Evolutionary conservation across 1,140 invertebrate genomes (phyloP), one percentile per base, ranked within the genome.

Genomic region (Zaprionus nigranus): DNA sequence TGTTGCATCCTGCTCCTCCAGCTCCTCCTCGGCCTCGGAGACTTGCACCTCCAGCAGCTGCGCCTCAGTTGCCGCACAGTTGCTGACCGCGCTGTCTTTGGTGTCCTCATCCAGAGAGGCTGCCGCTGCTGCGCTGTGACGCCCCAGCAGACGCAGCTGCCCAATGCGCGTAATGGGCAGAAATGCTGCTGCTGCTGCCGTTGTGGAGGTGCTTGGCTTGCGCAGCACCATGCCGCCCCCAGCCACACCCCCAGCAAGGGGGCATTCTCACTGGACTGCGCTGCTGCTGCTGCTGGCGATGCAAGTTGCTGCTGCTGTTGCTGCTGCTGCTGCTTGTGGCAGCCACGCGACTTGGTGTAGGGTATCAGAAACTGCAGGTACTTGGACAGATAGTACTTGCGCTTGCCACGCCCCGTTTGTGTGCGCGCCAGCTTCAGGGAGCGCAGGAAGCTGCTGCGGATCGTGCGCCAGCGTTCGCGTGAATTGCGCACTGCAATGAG

Each of bases 311-410:
- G 36, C 20, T 0, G 69, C 49, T 15, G 46, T 4, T 46, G 61
- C 17, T 49, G 56, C 30, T 22, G 17, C 54, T 54, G 17, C 13
- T 79, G 73, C 57, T 82, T 82, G 71, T 75, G 71, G 22, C 78
- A 76, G 36, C 78, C 74, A 2, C 91, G 76, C 13, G 84, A 88
- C 60, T 92, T 92, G 58, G 91, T 92, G 63, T 90, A 92, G 34
- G 91, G 91, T 63, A 92, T 86, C 1, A 92, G 74, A 65, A 92
- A 92, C 63, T 92, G 91, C 63, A 92, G 61, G 62, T 92, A 92
- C 54, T 92, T 92, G 34, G 87, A 92, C 20, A 92, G 61, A 56
- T 92, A 92, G 69, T 92, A 92, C 62, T 92, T 92, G 43, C 91
- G 87, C 67, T 92, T 92, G 22, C 91, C 91, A 2, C 91, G 84